Percentiles rank a stretch among this genome's conserved stretches.
phyloP scores from a whole-genome alignment of 2,888 invertebrate species.

The Cheilosia impressa region DNA sequence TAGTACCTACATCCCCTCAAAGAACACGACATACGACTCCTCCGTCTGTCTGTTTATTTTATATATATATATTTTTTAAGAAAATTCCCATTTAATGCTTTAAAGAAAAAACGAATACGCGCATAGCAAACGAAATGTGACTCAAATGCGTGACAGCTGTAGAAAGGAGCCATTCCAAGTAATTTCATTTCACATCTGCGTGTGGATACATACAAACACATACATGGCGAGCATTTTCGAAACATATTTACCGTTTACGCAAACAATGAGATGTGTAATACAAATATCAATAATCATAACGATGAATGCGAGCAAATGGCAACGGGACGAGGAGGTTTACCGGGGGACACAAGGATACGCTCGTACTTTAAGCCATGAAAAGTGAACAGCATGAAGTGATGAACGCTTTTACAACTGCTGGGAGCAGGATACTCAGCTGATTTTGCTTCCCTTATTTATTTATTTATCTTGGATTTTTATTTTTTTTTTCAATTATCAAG shows the following conservation, averaged over 20 bases:
- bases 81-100: conserved; percentile 12
- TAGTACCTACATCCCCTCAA: no score
- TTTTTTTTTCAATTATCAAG: conserved; percentile 62
- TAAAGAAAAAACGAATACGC: conserved; percentile 15
- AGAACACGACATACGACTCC: neutral
- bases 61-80: neutral
- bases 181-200: conserved; percentile 52
- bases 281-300: conserved; percentile 72
- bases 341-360: conserved; percentile 31
- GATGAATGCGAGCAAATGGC: conserved; percentile 51
- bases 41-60: conserved; percentile 1
- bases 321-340: conserved; percentile 13
- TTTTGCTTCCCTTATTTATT: conserved; percentile 9
- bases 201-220: neutral
- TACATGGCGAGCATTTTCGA: conserved; percentile 4
- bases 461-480: conserved; percentile 11
- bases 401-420: conserved; percentile 39
- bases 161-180: conserved; percentile 60
- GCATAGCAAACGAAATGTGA: conserved; percentile 5
- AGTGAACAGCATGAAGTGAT: conserved; percentile 44
- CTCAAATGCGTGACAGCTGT: conserved; percentile 52
- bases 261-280: conserved; percentile 61
- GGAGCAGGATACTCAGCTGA: neutral
- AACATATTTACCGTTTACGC: conserved; percentile 56
- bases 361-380: conserved; percentile 29